Conservation (phyloP, 1,140 invertebrate species). For the Diuraphis noxia region DNA sequence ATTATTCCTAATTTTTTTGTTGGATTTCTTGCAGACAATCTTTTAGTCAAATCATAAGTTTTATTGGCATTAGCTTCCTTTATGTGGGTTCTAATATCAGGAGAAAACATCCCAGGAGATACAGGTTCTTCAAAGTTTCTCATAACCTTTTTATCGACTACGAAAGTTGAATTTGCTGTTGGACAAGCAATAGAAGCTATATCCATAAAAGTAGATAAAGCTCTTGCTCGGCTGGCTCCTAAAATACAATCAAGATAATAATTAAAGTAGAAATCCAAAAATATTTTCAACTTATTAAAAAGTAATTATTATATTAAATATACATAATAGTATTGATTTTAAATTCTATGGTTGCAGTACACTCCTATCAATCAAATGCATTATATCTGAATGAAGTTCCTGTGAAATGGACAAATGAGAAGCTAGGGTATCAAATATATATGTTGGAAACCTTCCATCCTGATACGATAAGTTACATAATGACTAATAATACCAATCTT, state of each 20-base stretch:
- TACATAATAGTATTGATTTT: too few relatives aligned
- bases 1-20: neutral
- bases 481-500: too few relatives aligned
- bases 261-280: neutral
- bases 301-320: neutral
- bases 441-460: too few relatives aligned
- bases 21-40: neutral
- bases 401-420: too few relatives aligned
- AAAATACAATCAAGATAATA: constrained; percentile 1
- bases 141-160: neutral
- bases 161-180: constrained; percentile 47
- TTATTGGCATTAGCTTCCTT: constrained; percentile 6
- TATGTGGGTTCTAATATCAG: neutral
- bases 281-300: neutral
- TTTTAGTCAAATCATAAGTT: constrained; percentile 21
- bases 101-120: constrained; percentile 29
- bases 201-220: constrained; percentile 20
- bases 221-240: constrained; percentile 38
- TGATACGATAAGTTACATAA: too few relatives aligned
- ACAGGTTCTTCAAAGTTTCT: neutral
- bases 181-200: constrained; percentile 16
- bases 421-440: too few relatives aligned
- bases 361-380: too few relatives aligned
- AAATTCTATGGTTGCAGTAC: too few relatives aligned
- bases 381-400: too few relatives aligned